Conservation (phyloP, 2,888 invertebrate genomes). For the Aspidiotus rigidus region DNA sequence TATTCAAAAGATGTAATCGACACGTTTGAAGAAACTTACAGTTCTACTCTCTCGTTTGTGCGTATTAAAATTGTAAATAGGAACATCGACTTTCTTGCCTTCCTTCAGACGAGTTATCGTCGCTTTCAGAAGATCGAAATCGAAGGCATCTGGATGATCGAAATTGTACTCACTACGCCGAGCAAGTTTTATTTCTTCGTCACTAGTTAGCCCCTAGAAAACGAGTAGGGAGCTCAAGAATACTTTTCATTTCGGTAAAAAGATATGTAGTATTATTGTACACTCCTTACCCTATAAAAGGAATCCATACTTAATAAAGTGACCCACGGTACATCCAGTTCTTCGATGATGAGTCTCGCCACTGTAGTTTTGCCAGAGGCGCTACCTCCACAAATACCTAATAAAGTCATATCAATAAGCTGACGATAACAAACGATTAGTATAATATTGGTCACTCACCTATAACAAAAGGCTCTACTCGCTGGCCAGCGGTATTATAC, state of each 20-base stretch:
- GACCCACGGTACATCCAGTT: conserved; percentile 96
- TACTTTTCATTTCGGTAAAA: no score
- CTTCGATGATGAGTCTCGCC: conserved; percentile 89
- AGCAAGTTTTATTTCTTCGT: conserved; percentile 82
- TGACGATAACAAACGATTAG: not conserved
- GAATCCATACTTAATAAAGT: conserved; percentile 97
- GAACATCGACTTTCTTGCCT: conserved; percentile 89
- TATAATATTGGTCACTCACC: conserved; percentile 50
- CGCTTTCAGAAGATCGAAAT: conserved; percentile 78
- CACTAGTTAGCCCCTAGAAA: conserved; percentile 51
- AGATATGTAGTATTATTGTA: no score
- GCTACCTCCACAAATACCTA: conserved; percentile 96
- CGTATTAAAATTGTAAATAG: conserved; percentile 94
- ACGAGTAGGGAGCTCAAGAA: not conserved
- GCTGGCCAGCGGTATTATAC: conserved; percentile 94
- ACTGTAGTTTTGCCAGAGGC: conserved; percentile 99
- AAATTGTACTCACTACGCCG: conserved; percentile 91
- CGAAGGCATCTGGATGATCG: conserved; percentile 98
- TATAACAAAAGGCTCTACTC: conserved; percentile 95
- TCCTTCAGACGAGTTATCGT: conserved; percentile 82
- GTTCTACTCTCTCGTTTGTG: conserved; percentile 80
- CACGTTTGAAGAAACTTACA: conserved; percentile 48
- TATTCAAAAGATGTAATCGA: not conserved
- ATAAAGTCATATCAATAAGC: not conserved
- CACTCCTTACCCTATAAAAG: conserved; percentile 78